phyloP scores from a whole-genome alignment of 2,113 vertebrate genomes.

The Myrmecophaga tridactyla region DNA sequence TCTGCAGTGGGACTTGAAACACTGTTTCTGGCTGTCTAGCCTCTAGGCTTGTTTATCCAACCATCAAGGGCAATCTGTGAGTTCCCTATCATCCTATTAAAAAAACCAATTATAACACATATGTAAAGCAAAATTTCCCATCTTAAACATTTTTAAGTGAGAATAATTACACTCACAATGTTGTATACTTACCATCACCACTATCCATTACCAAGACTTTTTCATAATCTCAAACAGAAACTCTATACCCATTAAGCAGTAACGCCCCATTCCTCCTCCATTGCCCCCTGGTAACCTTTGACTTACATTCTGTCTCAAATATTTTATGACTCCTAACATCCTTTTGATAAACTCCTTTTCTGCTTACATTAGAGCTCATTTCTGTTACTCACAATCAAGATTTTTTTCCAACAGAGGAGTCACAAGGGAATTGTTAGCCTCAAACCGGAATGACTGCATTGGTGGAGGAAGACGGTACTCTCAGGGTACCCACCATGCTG shows the following conservation, averaged over 20 bases:
- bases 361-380: background rate
- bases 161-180: too few species aligned
- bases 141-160: too few species aligned
- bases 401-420: background rate
- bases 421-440: background rate
- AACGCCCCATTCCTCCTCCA: too few species aligned
- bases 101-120: too few species aligned
- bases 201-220: too few species aligned
- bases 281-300: too few species aligned
- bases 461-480: background rate
- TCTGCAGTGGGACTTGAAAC: background rate
- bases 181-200: too few species aligned
- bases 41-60: background rate
- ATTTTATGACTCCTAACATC: background rate
- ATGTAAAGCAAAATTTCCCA: too few species aligned
- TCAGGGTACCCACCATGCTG: accelerated
- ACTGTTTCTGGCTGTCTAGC: background rate
- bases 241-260: too few species aligned
- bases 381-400: background rate
- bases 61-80: background rate
- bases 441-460: background rate
- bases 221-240: too few species aligned
- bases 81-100: background rate
- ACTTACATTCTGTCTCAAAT: too few species aligned
- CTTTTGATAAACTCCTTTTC: background rate